A percentile compares a stretch with the other conserved stretches of the same genome.
These are phyloP conservation scores for Hycleus phaleratus DNA, from an alignment of 1,140 invertebrate genomes.

Conservation along the genomic window DNA sequence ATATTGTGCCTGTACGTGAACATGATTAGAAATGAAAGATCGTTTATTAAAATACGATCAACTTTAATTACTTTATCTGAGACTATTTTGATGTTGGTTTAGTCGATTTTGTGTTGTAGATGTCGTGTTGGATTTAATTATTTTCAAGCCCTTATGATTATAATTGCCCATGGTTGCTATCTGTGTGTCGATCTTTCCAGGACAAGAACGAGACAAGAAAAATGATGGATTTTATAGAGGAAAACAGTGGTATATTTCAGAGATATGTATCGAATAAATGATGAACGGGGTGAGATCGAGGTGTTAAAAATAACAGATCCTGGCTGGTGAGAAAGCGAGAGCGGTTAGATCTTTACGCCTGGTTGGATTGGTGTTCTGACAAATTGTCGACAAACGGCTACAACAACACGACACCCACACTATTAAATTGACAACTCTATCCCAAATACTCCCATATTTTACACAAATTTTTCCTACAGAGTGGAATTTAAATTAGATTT, in stretches of 20 bases:
- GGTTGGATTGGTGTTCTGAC: neutral
- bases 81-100: neutral
- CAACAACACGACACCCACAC: neutral
- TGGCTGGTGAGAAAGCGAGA: neutral
- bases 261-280: conserved; percentile 21
- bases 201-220: neutral
- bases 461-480: no score
- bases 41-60: neutral
- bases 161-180: no score
- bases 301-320: conserved; percentile 27
- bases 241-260: conserved; percentile 5
- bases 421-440: no score
- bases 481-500: no score
- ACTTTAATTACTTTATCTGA: conserved; percentile 11
- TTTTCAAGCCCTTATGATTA: no score
- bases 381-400: conserved; percentile 4
- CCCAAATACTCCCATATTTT: no score
- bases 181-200: no score
- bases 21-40: no score
- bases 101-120: neutral
- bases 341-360: conserved; percentile 2
- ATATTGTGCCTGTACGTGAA: no score
- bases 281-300: conserved; percentile 16
- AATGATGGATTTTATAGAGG: conserved; percentile 14
- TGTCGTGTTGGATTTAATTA: neutral